Base-by-base conservation (phyloP, 2,113 vertebrate species). In the Nothoprocta perdicaria region DNA sequence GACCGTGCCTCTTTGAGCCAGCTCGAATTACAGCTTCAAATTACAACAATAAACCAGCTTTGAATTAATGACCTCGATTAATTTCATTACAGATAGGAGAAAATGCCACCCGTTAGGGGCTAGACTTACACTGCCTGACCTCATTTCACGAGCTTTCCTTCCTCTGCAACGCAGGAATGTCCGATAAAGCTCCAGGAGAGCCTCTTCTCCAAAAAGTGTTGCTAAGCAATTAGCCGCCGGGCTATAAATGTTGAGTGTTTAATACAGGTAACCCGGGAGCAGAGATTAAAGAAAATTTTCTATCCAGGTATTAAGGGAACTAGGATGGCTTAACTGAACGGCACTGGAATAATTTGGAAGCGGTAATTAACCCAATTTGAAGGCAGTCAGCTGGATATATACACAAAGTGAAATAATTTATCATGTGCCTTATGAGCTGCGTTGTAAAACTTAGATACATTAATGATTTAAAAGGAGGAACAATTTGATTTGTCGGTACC, bases 401-500 rank as follows among this genome's bases (percentile, higher is more conserved):
- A 68, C 71, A 72, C 52, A 92, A 76, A 23, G 45, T 60, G 90
- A 92, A 77, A 38, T 67, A 69, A 93, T 92, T 91, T 93, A 80
- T 83, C 0, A 0, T 85, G 60, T 0, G 0, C 80, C 84, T 53
- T 85, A 8, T 60, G 48, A 67, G 92, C 75, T 12, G 35, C 89
- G 71, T 91, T 94, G 92, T 89, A 95, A 94, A 94, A 60, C 46
- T 75, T 83, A 74, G 43, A 82, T 80, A 2, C 90, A 87, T 83
- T 80, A 83, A 89, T 57, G 72, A 92, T 93, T 92, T 89, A 87
- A 85, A 88, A 90, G n/a, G 65, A 94, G 75, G 89, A 93, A 94
- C 86, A 84, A 94, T 96, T 95, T 95, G 95, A 95, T 96, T 96
- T 96, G 91, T 95, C 91, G 89, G 89, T 96, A 85, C 67, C 92